Evolutionary conservation across 2,113 vertebrate species (phyloP).

Genomic region (Corythornis vintsioides): DNA sequence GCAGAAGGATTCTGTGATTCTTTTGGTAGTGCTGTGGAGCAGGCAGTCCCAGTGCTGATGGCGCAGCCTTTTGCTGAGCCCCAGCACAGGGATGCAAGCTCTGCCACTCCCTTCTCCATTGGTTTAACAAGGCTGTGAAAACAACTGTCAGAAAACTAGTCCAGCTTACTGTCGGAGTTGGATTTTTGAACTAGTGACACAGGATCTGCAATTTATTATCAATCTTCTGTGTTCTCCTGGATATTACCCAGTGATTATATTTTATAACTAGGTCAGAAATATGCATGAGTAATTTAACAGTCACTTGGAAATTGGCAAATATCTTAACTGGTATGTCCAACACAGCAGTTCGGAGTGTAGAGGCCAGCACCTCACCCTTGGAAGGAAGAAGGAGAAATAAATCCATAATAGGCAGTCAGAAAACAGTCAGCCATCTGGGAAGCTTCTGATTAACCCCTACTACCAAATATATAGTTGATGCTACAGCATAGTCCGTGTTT

Average conservation of each 20-base stretch:
- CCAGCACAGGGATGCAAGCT: accelerated
- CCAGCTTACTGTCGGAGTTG: background rate
- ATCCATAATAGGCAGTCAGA: background rate
- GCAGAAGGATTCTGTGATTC: background rate
- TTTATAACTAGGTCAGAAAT: conserved; percentile 25
- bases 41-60: accelerated
- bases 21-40: background rate
- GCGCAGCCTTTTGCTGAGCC: background rate
- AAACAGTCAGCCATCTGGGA: background rate
- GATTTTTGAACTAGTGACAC: conserved; percentile 10
- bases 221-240: background rate
- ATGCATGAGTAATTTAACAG: conserved; percentile 18
- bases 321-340: background rate
- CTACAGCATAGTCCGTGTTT: background rate
- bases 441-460: background rate
- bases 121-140: background rate
- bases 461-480: background rate
- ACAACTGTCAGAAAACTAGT: background rate
- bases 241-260: background rate
- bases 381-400: conserved; percentile 23
- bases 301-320: conserved; percentile 3
- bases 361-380: conserved; percentile 8
- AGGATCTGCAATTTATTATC: conserved; percentile 18
- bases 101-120: background rate
- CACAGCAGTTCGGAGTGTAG: background rate